These are phyloP conservation scores for Drosophila yooni DNA, from an alignment of 2,888 invertebrate species.

Conservation along the genomic window DNA sequence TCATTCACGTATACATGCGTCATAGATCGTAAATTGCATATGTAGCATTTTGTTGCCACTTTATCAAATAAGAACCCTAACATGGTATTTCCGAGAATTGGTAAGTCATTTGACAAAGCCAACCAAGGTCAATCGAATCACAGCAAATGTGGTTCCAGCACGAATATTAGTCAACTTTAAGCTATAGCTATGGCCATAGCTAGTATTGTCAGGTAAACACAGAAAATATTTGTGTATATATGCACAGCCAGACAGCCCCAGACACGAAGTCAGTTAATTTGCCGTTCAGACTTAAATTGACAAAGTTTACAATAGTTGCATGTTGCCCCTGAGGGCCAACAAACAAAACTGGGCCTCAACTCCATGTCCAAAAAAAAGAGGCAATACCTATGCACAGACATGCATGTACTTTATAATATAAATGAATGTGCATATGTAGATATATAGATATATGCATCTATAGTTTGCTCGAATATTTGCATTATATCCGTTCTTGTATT, in stretches of 20 bases:
- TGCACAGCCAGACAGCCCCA: constrained; percentile 42
- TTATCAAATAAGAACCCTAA: constrained; percentile 28
- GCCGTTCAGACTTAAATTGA: constrained; percentile 76
- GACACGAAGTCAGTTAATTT: constrained; percentile 75
- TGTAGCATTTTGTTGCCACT: constrained; percentile 24
- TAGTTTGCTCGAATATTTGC: constrained; percentile 6
- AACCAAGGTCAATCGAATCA: constrained; percentile 79
- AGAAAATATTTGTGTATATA: constrained; percentile 22
- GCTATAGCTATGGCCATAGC: constrained; percentile 27
- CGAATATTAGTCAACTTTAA: constrained; percentile 60
- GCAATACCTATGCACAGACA: not conserved
- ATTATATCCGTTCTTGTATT: constrained; percentile 45
- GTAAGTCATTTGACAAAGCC: constrained; percentile 64
- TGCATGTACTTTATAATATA: constrained; percentile 1
- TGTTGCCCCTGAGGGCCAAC: constrained; percentile 43
- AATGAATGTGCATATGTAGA: not conserved
- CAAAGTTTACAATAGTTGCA: constrained; percentile 72
- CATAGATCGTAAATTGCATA: constrained; percentile 24
- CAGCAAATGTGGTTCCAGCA: constrained; percentile 70
- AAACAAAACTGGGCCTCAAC: constrained; percentile 34
- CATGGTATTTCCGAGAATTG: constrained; percentile 51
- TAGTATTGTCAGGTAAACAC: constrained; percentile 20
- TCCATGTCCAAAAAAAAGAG: constrained; percentile 9
- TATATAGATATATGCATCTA: constrained; percentile 1
- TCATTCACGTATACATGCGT: not conserved